phyloP scores from a whole-genome alignment of 2,113 vertebrate genomes.

The Isichthys henryi region DNA sequence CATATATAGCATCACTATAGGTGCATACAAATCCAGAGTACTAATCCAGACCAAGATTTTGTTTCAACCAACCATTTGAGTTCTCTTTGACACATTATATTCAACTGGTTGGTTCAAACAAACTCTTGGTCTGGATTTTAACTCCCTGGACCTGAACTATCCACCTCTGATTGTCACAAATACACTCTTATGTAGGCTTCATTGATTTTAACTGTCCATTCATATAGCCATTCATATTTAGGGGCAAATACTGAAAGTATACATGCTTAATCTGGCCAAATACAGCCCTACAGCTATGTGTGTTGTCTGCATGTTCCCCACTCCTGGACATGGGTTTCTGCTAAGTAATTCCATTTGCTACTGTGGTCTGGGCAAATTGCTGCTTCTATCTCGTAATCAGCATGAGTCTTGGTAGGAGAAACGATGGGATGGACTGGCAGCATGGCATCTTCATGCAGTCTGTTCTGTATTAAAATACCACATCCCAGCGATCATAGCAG shows the following conservation, averaged over 20 bases:
- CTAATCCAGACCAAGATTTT: background rate
- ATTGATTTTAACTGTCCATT: background rate
- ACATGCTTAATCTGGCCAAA: background rate
- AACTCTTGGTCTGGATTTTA: background rate
- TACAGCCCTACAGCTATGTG: background rate
- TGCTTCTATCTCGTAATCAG: background rate
- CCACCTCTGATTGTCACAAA: background rate
- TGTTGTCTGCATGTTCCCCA: background rate
- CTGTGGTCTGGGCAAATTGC: background rate
- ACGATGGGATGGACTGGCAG: background rate
- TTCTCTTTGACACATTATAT: background rate
- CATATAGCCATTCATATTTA: background rate
- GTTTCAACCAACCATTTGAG: too few species aligned
- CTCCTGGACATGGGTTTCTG: background rate
- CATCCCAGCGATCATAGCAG: background rate
- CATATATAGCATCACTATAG: background rate
- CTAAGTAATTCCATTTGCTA: background rate
- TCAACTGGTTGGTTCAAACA: background rate
- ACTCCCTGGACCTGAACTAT: background rate
- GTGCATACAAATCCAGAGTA: background rate
- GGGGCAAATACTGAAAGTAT: background rate
- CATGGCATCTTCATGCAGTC: background rate
- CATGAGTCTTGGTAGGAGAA: background rate
- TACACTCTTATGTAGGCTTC: background rate
- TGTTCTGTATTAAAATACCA: background rate